A percentile compares a stretch with the other conserved stretches of the same genome.
Evolutionary conservation across 1,140 invertebrate species (phyloP).

Genomic region (Penaeus japonicus): DNA sequence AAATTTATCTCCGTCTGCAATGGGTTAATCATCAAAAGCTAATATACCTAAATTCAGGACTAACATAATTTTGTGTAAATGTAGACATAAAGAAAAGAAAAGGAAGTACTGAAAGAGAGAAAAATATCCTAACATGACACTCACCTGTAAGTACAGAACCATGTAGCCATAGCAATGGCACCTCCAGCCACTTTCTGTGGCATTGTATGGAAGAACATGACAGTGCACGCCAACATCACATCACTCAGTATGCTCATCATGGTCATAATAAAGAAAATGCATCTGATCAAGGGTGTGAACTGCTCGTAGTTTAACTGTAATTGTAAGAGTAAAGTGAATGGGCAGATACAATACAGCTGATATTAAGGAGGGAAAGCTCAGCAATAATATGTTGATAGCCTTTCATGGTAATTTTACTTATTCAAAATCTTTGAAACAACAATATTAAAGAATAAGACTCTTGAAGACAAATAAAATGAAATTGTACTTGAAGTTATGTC

Average conservation of each 20-base stretch:
- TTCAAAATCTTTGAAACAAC: no score
- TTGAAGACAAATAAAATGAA: no score
- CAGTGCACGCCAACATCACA: slow-evolving; percentile 89
- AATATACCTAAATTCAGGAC: no score
- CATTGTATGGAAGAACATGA: slow-evolving; percentile 94
- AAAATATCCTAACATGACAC: slow-evolving; percentile 66
- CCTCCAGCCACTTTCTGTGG: slow-evolving; percentile 92
- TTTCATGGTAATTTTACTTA: no score
- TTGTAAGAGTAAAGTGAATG: background rate
- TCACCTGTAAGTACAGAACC: slow-evolving; percentile 92
- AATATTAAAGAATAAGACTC: no score
- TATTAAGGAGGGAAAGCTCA: background rate
- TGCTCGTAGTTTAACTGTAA: slow-evolving; percentile 61
- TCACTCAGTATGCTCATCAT: slow-evolving; percentile 88
- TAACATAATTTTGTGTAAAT: no score
- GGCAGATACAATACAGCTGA: background rate
- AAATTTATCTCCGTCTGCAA: no score
- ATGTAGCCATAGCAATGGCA: slow-evolving; percentile 82
- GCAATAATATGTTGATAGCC: no score
- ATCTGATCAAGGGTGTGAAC: slow-evolving; percentile 83
- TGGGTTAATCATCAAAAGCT: no score
- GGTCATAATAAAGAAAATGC: slow-evolving; percentile 80
- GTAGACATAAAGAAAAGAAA: background rate
- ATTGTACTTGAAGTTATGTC: no score
- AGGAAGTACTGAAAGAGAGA: background rate